These are phyloP conservation scores for Rutpela maculata DNA, from an alignment of 2,888 invertebrate species.

Conservation along the genomic window DNA sequence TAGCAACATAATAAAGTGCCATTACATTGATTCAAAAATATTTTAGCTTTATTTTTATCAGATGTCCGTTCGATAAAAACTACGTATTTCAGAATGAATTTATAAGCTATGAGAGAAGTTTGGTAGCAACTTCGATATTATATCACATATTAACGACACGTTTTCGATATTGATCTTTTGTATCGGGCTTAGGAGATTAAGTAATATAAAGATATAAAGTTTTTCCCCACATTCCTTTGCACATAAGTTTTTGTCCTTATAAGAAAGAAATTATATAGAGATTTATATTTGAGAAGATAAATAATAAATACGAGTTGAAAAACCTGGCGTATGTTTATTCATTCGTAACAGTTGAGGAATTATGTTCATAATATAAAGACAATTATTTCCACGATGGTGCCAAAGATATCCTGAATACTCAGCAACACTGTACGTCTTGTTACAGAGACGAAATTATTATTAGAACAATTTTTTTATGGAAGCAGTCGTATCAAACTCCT, in stretches of 20 bases:
- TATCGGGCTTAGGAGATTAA: conserved; percentile 34
- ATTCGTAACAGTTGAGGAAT: too few relatives aligned
- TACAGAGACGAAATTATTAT: too few relatives aligned
- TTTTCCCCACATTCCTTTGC: conserved; percentile 24
- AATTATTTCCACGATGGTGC: background rate
- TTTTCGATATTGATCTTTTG: conserved; percentile 32
- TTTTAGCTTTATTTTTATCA: too few relatives aligned
- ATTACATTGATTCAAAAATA: too few relatives aligned
- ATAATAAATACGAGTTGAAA: conserved; percentile 20
- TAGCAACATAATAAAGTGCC: too few relatives aligned
- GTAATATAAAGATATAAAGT: conserved; percentile 38
- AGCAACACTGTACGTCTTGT: background rate
- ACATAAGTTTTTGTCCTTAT: conserved; percentile 5
- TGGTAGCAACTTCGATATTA: too few relatives aligned
- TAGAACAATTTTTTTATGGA: too few relatives aligned
- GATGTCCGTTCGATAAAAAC: too few relatives aligned
- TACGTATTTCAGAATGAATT: too few relatives aligned
- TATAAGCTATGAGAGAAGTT: too few relatives aligned
- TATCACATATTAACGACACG: conserved; percentile 28
- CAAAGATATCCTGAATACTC: background rate
- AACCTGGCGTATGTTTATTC: background rate
- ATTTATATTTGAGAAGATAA: conserved; percentile 22
- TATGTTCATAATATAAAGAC: too few relatives aligned
- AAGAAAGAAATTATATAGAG: background rate
- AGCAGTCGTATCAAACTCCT: too few relatives aligned